Evolutionary conservation across 2,888 invertebrate genomes (phyloP), one percentile per base, ranked within the genome.

Genomic region (Coenonympha arcania): DNA sequence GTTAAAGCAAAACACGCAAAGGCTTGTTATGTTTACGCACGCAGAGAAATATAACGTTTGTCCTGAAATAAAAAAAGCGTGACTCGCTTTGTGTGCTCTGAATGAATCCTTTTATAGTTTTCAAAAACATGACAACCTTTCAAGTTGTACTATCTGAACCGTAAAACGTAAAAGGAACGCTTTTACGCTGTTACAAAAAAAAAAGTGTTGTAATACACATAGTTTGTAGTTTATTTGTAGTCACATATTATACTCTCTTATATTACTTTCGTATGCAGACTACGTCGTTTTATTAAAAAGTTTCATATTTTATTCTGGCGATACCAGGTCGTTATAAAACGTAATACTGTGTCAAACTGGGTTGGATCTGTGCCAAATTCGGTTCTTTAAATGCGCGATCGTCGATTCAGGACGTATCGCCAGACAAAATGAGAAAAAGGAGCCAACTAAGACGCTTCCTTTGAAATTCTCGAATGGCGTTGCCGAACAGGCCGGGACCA

Each of bases 291-390:
- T 15, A 24, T 19, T 4, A 11, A 15, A 16, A 24, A 40, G 39
- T 40, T 40, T 6, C 11, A 24, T n/a, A 15, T 40, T 40, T 40
- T 40, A 40, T 24, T 15, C 22, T 39, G 8, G n/a, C 26, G 16
- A 28, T 26, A 26, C n/a, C n/a, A 28, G 30, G 8, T 30, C 41
- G 19, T 41, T 30, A 41, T 41, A 11, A 30, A 19, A 30, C 28
- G 18, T 30, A 30, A 41, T 28, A 41, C 19, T 30, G 41, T 30
- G 30, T 41, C 28, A 11, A 41, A 30, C 41, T 9, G 4, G 19
- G 33, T 46, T 57, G 55, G 54, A 26, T 34, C 11, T 36, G 8
- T 48, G 57, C 57, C 57, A 55, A 48, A 34, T 51, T 50, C 9
- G 40, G 44, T 34, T 37, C 48, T 52, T 51, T 49, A 49, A 56